Evolutionary conservation across 2,888 invertebrate genomes (phyloP), one percentile per base, ranked within the genome.

Genomic region (Netelia melanura): DNA sequence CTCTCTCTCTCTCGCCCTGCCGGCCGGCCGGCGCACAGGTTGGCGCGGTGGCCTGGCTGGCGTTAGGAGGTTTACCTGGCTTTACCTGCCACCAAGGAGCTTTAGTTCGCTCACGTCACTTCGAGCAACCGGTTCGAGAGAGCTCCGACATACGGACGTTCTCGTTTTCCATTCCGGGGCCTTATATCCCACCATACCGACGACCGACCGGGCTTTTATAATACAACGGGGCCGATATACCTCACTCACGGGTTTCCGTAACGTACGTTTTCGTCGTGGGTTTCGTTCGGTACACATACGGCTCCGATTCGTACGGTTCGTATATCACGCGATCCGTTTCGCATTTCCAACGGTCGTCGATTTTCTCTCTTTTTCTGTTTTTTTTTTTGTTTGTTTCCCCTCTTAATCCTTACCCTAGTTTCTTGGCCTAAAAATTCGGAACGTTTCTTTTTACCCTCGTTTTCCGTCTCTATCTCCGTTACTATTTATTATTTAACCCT

Each of bases 61-160:
- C 54, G 83, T 74, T 85, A 92, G 30, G 30, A 30, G 30, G 93
- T 92, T 93, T 93, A 93, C 93, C 93, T 93, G 93, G 93, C 91
- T 91, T 91, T 93, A 93, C 93, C 92, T 93, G 92, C 90, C 90
- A 89, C 89, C 90, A 89, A 88, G 90, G 90, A 91, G 91, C 90
- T 92, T 93, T 91, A 93, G 93, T 93, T 93, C 91, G 91, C 93
- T 93, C 92, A 92, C 93, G 93, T 93, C 93, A 92, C 93, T 93
- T 90, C 90, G 92, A 93, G 91, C 93, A 93, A 93, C 91, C 93
- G 93, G 93, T 93, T 92, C 92, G 90, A 87, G 30, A 30, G 89
- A 87, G 87, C 87, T 88, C 84, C 87, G 85, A 75, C 86, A 30
- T 30, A 30, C 30, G 30, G 85, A 85, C 64, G 68, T 64, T 75